Evolutionary conservation across 2,797 vertebrate species (phyloP).

Genomic region (Rachycentron canadum): DNA sequence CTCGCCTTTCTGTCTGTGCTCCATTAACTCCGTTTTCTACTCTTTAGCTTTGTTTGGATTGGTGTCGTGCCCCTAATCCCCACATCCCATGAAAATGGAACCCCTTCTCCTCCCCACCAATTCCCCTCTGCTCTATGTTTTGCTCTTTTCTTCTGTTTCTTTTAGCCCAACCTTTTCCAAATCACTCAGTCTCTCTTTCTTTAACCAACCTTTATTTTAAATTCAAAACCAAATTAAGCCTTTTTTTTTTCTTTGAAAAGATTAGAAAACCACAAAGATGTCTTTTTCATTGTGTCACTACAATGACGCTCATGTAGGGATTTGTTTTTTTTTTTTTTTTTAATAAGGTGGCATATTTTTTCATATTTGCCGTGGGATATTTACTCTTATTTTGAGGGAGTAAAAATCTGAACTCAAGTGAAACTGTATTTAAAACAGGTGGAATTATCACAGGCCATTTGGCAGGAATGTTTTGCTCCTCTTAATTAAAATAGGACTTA

Average conservation of each 20-base stretch:
- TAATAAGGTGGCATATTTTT: conserved; percentile 14
- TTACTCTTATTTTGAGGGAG: conserved; percentile 26
- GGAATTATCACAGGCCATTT: conserved; percentile 60
- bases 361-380: conserved; percentile 16
- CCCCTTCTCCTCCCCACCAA: conserved; percentile 30
- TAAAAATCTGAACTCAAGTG: conserved; percentile 25
- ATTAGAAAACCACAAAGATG: neutral
- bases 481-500: conserved; percentile 62
- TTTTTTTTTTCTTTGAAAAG: neutral
- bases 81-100: conserved; percentile 61
- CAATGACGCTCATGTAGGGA: neutral
- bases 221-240: neutral
- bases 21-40: conserved; percentile 75
- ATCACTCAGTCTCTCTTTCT: conserved; percentile 20
- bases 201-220: conserved; percentile 15
- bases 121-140: conserved; percentile 48
- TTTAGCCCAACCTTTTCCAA: conserved; percentile 29
- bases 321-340: neutral
- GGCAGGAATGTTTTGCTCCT: conserved; percentile 25
- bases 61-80: conserved; percentile 82
- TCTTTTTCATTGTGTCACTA: conserved; percentile 3
- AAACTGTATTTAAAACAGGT: conserved; percentile 34
- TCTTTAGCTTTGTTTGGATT: conserved; percentile 82
- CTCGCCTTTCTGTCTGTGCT: conserved; percentile 54
- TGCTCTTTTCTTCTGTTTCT: conserved; percentile 38